A percentile compares a stretch with the other conserved stretches of the same genome.
Conservation (phyloP, 2,113 vertebrate genomes). For the Muntiacus reevesi region DNA sequence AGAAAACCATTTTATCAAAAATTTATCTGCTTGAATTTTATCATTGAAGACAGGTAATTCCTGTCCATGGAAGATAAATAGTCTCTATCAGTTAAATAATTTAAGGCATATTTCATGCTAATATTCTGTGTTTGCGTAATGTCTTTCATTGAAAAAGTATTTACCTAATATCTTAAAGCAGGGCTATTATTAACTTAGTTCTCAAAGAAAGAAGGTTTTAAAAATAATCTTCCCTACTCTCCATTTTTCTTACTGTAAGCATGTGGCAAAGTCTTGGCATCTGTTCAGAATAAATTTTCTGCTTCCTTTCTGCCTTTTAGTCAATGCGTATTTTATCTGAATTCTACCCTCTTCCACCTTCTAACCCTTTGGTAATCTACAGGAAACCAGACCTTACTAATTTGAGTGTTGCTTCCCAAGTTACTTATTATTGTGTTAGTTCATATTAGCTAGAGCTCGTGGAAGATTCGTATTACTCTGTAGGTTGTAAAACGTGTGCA, state of each 20-base stretch:
- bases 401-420: conserved; percentile 13
- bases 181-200: conserved; percentile 24
- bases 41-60: conserved; percentile 1
- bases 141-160: background rate
- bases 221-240: conserved; percentile 28
- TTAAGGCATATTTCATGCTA: background rate
- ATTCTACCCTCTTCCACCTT: background rate
- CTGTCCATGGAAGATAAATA: background rate
- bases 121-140: background rate
- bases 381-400: conserved; percentile 21
- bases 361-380: background rate
- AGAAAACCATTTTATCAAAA: background rate
- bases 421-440: background rate
- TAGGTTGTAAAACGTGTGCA: background rate
- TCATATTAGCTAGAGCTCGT: background rate
- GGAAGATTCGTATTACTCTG: background rate
- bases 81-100: background rate
- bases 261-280: conserved; percentile 25
- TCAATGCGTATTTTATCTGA: background rate
- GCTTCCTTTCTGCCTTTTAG: conserved; percentile 10
- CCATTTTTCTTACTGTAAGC: conserved; percentile 35
- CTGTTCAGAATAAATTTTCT: conserved; percentile 30
- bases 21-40: conserved; percentile 1
- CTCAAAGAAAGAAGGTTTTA: conserved; percentile 25
- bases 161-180: conserved; percentile 9